phyloP scores from a whole-genome alignment of 2,797 vertebrate genomes.

The Sebastes hubbsi region DNA sequence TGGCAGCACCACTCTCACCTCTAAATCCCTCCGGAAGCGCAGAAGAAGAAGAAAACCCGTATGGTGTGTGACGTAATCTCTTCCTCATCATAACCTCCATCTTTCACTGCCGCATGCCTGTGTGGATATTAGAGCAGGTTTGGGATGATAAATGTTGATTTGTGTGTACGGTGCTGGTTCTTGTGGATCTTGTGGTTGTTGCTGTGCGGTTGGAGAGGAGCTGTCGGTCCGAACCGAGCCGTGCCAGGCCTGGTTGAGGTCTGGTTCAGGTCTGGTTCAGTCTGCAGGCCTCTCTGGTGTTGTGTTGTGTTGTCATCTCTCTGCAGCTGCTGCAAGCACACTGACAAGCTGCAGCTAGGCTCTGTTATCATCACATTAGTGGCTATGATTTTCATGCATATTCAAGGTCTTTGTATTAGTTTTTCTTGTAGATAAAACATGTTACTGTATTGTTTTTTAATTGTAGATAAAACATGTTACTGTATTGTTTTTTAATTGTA shows the following conservation, averaged over 20 bases:
- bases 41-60: constrained; percentile 39
- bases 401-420: rapidly evolving
- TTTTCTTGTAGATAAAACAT: too few relatives aligned
- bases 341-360: neutral
- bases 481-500: neutral
- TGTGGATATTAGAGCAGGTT: constrained; percentile 70
- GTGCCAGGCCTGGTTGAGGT: neutral
- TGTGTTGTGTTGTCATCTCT: constrained; percentile 50
- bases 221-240: neutral
- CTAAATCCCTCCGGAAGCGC: neutral
- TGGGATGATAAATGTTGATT: neutral
- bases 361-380: neutral
- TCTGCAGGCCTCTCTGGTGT: too few relatives aligned
- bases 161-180: neutral
- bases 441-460: neutral
- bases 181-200: neutral
- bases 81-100: constrained; percentile 69
- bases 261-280: neutral
- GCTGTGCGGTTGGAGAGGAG: neutral
- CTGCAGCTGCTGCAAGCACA: neutral
- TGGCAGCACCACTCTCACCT: constrained; percentile 4
- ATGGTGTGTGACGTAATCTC: constrained; percentile 68
- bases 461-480: too few relatives aligned
- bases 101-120: constrained; percentile 76
- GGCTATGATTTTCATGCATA: neutral